Evolutionary conservation across 2,113 vertebrate species (phyloP).

Genomic region (Rhabdomys dilectus): DNA sequence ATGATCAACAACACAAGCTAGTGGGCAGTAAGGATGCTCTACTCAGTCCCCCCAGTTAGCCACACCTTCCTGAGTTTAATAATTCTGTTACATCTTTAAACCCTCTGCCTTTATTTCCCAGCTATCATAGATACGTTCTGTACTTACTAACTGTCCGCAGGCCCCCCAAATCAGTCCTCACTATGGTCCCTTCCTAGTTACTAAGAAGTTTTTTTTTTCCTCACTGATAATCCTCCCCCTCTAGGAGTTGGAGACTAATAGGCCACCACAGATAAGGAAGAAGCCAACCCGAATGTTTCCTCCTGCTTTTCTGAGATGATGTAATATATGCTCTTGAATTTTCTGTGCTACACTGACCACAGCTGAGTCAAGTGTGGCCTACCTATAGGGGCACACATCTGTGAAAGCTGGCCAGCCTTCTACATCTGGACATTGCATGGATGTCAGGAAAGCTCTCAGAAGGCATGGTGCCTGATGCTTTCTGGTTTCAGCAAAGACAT

Average conservation of each 20-base stretch:
- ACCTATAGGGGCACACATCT: not conserved
- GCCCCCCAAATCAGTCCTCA: constrained; percentile 21
- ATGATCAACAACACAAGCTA: not conserved
- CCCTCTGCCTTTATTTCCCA: not conserved
- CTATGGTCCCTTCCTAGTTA: not conserved
- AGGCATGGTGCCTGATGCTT: not conserved
- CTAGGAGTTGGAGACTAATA: not conserved
- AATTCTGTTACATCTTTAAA: constrained; percentile 8
- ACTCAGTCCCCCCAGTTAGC: not conserved
- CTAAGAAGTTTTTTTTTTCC: not conserved
- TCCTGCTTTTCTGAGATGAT: not conserved
- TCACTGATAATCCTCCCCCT: not conserved
- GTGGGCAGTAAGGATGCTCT: not conserved
- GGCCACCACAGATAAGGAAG: not conserved
- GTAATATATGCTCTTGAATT: not conserved
- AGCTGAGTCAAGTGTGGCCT: not conserved
- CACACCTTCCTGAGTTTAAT: not conserved
- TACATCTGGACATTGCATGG: not conserved
- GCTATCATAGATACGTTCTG: not conserved
- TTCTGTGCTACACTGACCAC: not conserved
- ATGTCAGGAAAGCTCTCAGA: not conserved
- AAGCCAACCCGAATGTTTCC: not conserved
- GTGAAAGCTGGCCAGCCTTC: not conserved
- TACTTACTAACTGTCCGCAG: not conserved
- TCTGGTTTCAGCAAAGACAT: not conserved